Percentiles rank a stretch among this genome's conserved stretches.
phyloP scores from a whole-genome alignment of 2,113 vertebrate genomes.

The Neomonachus schauinslandi region DNA sequence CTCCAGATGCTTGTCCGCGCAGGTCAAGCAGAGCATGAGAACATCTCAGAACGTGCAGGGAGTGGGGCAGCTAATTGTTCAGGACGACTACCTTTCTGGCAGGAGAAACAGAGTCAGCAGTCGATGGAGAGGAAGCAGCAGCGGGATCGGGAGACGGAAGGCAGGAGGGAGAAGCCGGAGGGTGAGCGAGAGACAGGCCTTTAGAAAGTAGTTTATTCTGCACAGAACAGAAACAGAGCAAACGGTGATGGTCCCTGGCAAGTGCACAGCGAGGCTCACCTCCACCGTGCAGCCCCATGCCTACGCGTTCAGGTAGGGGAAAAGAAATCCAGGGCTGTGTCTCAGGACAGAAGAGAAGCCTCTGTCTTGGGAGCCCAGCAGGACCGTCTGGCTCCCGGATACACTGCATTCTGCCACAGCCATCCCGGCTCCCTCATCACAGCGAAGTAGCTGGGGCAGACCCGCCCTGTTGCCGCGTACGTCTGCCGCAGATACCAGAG shows the following conservation, averaged over 20 bases:
- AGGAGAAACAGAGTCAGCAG: conserved; percentile 81
- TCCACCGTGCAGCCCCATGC: not conserved
- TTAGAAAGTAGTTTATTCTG: conserved; percentile 87
- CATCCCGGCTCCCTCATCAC: not conserved
- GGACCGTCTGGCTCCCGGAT: not conserved
- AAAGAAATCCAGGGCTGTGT: not conserved
- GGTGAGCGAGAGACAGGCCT: conserved; percentile 82
- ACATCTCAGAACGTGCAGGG: not conserved
- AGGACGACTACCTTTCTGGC: conserved; percentile 87
- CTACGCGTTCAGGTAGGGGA: fast-evolving
- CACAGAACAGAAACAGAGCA: conserved; percentile 86
- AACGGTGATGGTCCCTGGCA: conserved; percentile 66
- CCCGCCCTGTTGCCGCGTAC: not conserved
- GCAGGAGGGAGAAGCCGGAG: conserved; percentile 83
- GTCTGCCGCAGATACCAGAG: not conserved
- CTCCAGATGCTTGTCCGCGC: not conserved
- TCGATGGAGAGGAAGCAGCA: conserved; percentile 86
- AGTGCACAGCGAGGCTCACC: conserved; percentile 33
- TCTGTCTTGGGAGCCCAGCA: not conserved
- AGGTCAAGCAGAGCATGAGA: not conserved
- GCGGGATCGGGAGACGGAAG: conserved; percentile 88
- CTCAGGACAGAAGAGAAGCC: not conserved
- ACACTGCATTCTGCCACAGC: not conserved
- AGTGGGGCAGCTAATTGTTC: not conserved
- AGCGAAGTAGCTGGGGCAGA: not conserved